A percentile compares a stretch with the other conserved stretches of the same genome.
Conservation (phyloP, 2,797 vertebrate genomes). For the Pelobates cultripes region DNA sequence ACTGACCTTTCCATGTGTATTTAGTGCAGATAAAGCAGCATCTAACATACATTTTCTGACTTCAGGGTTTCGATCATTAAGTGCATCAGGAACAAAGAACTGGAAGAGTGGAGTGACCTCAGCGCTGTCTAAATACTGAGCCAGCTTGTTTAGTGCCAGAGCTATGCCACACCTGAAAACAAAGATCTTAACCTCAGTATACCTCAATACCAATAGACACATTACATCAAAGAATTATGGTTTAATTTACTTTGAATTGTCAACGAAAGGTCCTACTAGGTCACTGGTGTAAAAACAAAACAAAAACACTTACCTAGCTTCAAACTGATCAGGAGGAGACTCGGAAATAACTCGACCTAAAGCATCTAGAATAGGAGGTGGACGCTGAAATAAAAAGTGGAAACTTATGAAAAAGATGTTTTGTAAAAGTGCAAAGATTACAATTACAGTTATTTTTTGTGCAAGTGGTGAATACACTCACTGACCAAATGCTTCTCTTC, state of each 20-base stretch:
- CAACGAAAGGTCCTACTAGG: too few species aligned
- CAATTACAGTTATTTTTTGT: too few species aligned
- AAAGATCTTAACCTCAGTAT: slow-evolving; percentile 4
- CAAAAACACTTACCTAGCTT: slow-evolving; percentile 84
- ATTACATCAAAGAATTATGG: too few species aligned
- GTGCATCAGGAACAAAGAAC: slow-evolving; percentile 95
- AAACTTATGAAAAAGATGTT: too few species aligned
- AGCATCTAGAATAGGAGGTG: slow-evolving; percentile 92
- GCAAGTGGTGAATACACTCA: too few species aligned
- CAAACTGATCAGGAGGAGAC: slow-evolving; percentile 96
- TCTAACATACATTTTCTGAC: slow-evolving; percentile 97
- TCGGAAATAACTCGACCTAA: slow-evolving; percentile 95
- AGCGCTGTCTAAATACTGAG: slow-evolving; percentile 86
- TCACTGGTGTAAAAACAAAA: too few species aligned
- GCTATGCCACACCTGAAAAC: slow-evolving; percentile 91
- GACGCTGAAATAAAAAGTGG: slow-evolving; percentile 75
- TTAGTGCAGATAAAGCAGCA: slow-evolving; percentile 90
- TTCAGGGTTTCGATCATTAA: slow-evolving; percentile 91
- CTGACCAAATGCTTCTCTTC: too few species aligned
- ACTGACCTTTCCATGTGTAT: slow-evolving; percentile 93
- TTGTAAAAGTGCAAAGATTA: too few species aligned
- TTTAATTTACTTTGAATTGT: too few species aligned
- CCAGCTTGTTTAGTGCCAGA: slow-evolving; percentile 91
- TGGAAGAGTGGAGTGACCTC: slow-evolving; percentile 96
- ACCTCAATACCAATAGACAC: too few species aligned